Percentiles rank a stretch among this genome's conserved stretches.
phyloP scores from a whole-genome alignment of 1,140 invertebrate genomes.

The Brachionus paranguensis region DNA sequence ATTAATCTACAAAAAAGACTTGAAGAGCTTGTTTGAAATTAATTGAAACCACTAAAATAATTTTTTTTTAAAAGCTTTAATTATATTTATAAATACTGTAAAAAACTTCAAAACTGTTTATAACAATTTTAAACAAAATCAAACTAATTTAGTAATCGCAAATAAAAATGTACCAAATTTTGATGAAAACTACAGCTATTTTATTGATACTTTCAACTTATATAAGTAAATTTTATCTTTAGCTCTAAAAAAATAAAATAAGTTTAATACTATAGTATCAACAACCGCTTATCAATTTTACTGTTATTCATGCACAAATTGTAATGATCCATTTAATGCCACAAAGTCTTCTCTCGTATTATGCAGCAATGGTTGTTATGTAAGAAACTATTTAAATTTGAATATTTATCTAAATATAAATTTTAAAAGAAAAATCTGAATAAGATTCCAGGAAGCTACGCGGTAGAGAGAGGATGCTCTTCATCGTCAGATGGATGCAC shows the following conservation, averaged over 20 bases:
- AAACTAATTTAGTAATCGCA: not conserved
- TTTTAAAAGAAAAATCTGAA: conserved; percentile 17
- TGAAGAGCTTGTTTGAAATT: not conserved
- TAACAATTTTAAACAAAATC: not conserved
- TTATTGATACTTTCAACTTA: not conserved
- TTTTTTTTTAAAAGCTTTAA: not conserved
- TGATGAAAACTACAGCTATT: not conserved
- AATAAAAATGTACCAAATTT: not conserved
- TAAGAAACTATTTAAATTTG: not conserved
- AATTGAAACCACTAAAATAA: not conserved
- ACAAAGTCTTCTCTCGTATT: not conserved
- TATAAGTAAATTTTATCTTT: not conserved
- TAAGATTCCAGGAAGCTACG: not conserved
- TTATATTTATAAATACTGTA: not conserved
- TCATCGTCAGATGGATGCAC: not conserved
- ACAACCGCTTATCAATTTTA: conserved; percentile 32
- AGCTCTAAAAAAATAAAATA: not conserved
- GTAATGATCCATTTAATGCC: conserved; percentile 35
- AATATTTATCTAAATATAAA: not conserved
- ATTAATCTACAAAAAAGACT: not conserved
- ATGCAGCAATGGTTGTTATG: conserved; percentile 39
- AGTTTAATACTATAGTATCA: not conserved
- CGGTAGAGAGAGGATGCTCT: conserved; percentile 28
- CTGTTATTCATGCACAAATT: conserved; percentile 30
- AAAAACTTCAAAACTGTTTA: not conserved